Conservation (phyloP, 2,113 vertebrate genomes). For the Glaucidium brasilianum region DNA sequence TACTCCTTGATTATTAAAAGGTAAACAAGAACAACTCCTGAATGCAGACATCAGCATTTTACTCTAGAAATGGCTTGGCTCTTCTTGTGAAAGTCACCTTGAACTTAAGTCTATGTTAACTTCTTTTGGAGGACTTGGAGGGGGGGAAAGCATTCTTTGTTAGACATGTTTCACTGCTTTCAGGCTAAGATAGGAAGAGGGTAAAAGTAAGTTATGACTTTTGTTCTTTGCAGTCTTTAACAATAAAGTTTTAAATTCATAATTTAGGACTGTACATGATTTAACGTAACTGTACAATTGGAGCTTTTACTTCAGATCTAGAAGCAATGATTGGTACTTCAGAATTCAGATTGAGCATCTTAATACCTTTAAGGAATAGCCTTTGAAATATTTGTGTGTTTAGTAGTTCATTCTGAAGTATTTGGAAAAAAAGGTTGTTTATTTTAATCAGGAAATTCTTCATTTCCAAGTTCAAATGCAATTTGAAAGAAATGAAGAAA, state of each 20-base stretch:
- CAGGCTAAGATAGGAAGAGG: neutral
- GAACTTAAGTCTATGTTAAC: neutral
- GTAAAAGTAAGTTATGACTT: neutral
- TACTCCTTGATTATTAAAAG: neutral
- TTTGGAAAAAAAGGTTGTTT: neutral
- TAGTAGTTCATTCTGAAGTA: neutral
- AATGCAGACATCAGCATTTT: neutral
- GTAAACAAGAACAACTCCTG: neutral
- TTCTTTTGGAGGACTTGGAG: neutral
- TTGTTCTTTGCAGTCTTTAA: no score
- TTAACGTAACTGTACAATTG: neutral
- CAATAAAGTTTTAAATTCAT: neutral
- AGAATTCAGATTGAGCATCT: neutral
- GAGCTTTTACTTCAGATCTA: neutral
- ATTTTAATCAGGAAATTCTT: neutral
- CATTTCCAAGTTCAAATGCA: neutral
- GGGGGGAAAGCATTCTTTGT: neutral
- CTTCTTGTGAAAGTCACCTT: neutral
- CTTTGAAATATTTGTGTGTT: neutral
- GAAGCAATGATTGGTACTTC: neutral
- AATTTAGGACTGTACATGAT: neutral
- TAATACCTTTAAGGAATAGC: neutral
- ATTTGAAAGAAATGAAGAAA: neutral
- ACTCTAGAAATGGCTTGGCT: neutral
- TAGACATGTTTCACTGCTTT: neutral